Percentiles rank a stretch among this genome's conserved stretches.
phyloP scores from a whole-genome alignment of 1,140 invertebrate genomes.

The Phenacoccus solenopsis region DNA sequence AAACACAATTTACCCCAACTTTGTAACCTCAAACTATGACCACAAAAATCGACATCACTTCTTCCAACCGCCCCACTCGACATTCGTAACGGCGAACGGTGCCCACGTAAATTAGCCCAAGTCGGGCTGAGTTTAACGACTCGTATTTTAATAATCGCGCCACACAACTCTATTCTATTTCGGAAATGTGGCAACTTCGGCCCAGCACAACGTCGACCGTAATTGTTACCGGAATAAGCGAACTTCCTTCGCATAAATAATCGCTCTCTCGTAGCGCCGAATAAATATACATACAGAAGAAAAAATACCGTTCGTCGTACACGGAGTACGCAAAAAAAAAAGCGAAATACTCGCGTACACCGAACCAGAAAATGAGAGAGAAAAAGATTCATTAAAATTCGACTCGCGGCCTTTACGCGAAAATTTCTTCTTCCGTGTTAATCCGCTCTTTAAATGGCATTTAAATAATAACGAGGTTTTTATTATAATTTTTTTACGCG shows the following conservation, averaged over 20 bases:
- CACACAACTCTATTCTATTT: neutral
- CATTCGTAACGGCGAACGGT: no score
- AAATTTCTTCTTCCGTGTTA: neutral
- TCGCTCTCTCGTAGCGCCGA: neutral
- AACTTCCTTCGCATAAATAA: constrained; percentile 16
- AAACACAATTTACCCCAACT: no score
- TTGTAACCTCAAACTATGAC: no score
- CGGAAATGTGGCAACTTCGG: neutral
- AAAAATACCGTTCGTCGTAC: neutral
- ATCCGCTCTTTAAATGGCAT: neutral
- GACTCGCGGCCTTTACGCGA: constrained; percentile 3
- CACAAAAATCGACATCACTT: no score
- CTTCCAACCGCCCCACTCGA: no score
- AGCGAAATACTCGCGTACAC: neutral
- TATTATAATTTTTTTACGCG: neutral
- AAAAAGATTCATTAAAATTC: constrained; percentile 7
- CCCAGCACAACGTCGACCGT: neutral
- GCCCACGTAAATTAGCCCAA: no score
- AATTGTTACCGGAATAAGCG: constrained; percentile 14
- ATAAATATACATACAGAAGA: neutral
- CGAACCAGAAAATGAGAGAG: neutral
- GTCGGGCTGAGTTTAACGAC: neutral
- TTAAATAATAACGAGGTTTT: constrained; percentile 3
- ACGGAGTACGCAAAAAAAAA: neutral
- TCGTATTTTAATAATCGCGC: constrained; percentile 7